Percentiles rank a stretch among this genome's conserved stretches.
Evolutionary conservation across 64 coral and sea anemone genomes (phyloP).

Genomic region (Cladopsammia gracilis): DNA sequence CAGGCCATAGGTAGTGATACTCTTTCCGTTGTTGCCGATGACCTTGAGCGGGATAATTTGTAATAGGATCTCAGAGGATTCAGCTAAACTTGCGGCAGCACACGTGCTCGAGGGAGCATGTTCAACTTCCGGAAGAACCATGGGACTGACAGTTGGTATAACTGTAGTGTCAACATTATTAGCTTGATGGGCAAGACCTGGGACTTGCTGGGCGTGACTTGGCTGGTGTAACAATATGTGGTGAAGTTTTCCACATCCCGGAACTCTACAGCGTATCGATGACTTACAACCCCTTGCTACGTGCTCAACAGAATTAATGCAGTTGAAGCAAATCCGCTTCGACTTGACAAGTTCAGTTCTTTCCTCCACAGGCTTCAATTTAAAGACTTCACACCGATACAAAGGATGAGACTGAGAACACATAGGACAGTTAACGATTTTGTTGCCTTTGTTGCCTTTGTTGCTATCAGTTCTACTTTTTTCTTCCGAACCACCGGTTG

Average conservation of each 20-base stretch:
- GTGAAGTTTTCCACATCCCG: conserved; percentile 51
- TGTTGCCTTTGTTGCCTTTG: not conserved
- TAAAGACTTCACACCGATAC: conserved; percentile 42
- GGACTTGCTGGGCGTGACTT: too few relatives aligned
- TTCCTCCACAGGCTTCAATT: conserved; percentile 23
- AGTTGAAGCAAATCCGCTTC: conserved; percentile 51
- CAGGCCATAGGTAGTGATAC: conserved; percentile 2
- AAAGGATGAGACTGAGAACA: conserved; percentile 25
- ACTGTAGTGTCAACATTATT: not conserved
- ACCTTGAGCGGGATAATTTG: conserved; percentile 29
- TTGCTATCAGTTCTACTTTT: not conserved
- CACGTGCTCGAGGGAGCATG: not conserved
- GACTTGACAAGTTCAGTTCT: conserved; percentile 18
- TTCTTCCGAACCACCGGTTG: not conserved
- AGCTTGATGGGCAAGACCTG: too few relatives aligned
- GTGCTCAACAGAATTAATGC: conserved; percentile 37
- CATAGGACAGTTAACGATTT: not conserved
- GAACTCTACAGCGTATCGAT: conserved; percentile 5
- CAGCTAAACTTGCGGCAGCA: too few relatives aligned
- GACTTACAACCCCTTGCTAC: conserved; percentile 30
- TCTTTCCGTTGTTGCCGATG: not conserved
- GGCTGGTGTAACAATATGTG: too few relatives aligned
- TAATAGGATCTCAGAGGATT: too few relatives aligned
- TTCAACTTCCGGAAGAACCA: not conserved
- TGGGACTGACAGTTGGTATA: too few relatives aligned